Conservation (phyloP, 2,797 vertebrate genomes). For the Leuciscus waleckii region DNA sequence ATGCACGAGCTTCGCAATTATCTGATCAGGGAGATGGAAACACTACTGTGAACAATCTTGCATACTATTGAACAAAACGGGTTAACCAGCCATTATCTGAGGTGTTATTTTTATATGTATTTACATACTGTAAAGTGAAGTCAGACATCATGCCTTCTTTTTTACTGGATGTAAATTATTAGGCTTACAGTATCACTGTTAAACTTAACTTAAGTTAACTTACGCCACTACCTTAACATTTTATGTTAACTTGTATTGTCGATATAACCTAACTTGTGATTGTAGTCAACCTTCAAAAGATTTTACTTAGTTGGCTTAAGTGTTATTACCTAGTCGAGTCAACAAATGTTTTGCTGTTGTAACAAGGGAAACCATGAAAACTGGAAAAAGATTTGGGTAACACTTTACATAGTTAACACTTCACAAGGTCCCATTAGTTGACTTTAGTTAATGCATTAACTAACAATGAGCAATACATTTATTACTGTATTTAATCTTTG, state of each 20-base stretch:
- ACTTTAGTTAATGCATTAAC: not conserved
- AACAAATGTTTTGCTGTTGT: not conserved
- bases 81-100: not conserved
- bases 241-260: not conserved
- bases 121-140: not conserved
- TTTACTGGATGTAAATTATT: not conserved
- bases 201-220: not conserved
- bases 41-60: not conserved
- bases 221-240: not conserved
- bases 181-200: not conserved
- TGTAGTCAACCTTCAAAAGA: not conserved
- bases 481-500: not conserved
- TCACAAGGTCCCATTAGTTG: not conserved
- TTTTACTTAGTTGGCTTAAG: not conserved
- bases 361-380: not conserved
- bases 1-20: not conserved
- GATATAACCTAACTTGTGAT: too few species aligned
- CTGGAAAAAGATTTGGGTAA: not conserved
- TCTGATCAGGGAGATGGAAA: slow-evolving; percentile 12
- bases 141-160: not conserved
- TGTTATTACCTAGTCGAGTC: not conserved
- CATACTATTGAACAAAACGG: not conserved
- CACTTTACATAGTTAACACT: too few species aligned
- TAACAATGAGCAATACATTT: not conserved
- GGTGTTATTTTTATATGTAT: not conserved